Evolutionary conservation across 1,140 invertebrate genomes (phyloP).

Genomic region (Maconellicoccus hirsutus): DNA sequence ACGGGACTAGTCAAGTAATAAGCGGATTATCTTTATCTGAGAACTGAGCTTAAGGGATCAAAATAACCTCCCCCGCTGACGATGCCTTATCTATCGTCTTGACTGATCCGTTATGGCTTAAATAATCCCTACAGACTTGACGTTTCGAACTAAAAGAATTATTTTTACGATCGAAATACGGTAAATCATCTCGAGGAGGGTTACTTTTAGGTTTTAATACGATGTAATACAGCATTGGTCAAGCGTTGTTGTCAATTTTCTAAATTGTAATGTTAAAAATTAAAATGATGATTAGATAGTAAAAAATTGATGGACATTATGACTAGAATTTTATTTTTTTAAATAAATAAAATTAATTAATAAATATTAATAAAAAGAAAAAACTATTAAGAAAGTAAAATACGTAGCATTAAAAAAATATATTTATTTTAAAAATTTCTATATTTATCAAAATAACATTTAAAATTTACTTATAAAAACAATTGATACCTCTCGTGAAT

Average conservation of each 20-base stretch:
- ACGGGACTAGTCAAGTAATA: constrained; percentile 20
- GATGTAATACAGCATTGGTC: background rate
- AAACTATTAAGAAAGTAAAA: too few relatives aligned
- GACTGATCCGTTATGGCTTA: constrained; percentile 7
- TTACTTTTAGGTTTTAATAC: background rate
- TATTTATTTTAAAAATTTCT: too few relatives aligned
- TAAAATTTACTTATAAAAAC: too few relatives aligned
- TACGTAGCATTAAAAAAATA: too few relatives aligned
- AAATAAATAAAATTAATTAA: too few relatives aligned
- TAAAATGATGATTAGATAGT: background rate
- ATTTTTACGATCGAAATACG: background rate
- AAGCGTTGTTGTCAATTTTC: background rate
- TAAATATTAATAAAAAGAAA: too few relatives aligned
- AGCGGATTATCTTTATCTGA: constrained; percentile 22
- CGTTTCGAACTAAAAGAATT: constrained; percentile 4
- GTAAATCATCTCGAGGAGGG: background rate
- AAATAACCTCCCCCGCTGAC: background rate
- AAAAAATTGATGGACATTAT: too few relatives aligned
- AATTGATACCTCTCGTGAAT: too few relatives aligned
- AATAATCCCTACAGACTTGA: background rate
- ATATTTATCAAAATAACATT: too few relatives aligned
- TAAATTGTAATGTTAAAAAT: background rate
- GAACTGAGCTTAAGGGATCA: constrained; percentile 7
- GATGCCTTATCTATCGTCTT: background rate
- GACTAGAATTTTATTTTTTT: too few relatives aligned